These are phyloP conservation scores for Macquaria ambigua DNA, from an alignment of 2,113 vertebrate genomes.

Conservation along the genomic window DNA sequence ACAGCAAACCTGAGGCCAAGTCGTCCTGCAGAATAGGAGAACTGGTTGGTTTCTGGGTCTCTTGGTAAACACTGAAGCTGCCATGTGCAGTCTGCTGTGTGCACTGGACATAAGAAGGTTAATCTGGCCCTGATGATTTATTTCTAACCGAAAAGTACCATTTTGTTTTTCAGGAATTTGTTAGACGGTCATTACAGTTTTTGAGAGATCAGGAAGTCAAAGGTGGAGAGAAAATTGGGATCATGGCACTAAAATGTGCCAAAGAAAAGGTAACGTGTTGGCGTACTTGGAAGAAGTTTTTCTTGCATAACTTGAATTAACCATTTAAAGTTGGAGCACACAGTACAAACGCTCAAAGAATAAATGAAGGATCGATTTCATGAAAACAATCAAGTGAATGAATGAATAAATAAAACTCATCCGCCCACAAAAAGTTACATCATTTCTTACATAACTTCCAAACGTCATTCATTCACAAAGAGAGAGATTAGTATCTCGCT, in stretches of 20 bases:
- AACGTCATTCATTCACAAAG: not conserved
- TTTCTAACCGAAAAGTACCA: no score
- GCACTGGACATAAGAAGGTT: no score
- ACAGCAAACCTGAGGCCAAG: not conserved
- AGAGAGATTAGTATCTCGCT: not conserved
- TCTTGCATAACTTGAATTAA: no score
- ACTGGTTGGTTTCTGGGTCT: no score
- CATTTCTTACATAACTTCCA: constrained; percentile 36
- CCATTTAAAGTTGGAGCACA: not conserved
- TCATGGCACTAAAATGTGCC: not conserved
- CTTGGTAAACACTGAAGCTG: no score
- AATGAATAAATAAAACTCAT: not conserved
- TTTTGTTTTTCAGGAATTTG: no score
- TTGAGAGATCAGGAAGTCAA: no score
- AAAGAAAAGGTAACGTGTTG: not conserved
- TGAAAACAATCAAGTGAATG: constrained; percentile 10
- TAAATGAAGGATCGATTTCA: not conserved
- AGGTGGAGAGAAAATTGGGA: no score
- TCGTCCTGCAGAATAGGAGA: not conserved
- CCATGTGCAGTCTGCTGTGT: no score
- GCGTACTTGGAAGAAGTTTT: no score
- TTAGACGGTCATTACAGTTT: no score
- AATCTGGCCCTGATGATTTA: no score
- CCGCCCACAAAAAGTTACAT: constrained; percentile 16
- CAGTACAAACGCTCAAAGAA: not conserved